Conservation (phyloP, 2,797 vertebrate genomes). For the Phyllotis vaccarum region DNA sequence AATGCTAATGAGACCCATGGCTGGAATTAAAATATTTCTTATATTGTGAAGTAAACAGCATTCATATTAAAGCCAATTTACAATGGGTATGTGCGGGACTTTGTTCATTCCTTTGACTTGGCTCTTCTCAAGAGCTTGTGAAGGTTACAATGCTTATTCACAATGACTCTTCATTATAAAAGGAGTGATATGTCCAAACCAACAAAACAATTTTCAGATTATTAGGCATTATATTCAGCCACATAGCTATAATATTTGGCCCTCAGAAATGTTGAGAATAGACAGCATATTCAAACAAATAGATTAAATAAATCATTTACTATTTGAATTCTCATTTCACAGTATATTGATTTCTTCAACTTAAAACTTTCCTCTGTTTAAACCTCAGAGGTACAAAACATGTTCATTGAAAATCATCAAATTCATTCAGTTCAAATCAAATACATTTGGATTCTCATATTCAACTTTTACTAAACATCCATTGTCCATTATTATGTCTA, state of each 20-base stretch:
- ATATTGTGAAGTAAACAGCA: slow-evolving; percentile 67
- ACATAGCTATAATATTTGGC: slow-evolving; percentile 43
- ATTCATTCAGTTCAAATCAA: slow-evolving; percentile 63
- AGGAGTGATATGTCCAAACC: slow-evolving; percentile 72
- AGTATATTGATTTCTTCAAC: slow-evolving; percentile 59
- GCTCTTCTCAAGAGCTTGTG: slow-evolving; percentile 78
- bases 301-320: slow-evolving; percentile 78
- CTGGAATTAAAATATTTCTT: slow-evolving; percentile 64
- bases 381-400: neutral
- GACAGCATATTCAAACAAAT: slow-evolving; percentile 67
- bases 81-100: slow-evolving; percentile 49
- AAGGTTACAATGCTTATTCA: slow-evolving; percentile 78
- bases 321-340: slow-evolving; percentile 66
- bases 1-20: slow-evolving; percentile 57
- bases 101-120: slow-evolving; percentile 73
- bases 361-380: slow-evolving; percentile 58
- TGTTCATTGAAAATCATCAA: neutral
- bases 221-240: slow-evolving; percentile 76
- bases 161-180: slow-evolving; percentile 74
- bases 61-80: slow-evolving; percentile 75
- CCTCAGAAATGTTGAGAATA: slow-evolving; percentile 70
- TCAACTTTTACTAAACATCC: slow-evolving; percentile 27
- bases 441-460: slow-evolving; percentile 38
- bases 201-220: slow-evolving; percentile 78
- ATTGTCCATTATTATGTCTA: neutral